Evolutionary conservation across 1,140 invertebrate species (phyloP), one percentile per base, ranked within the genome.

Genomic region (Drosophila micromelanica): DNA sequence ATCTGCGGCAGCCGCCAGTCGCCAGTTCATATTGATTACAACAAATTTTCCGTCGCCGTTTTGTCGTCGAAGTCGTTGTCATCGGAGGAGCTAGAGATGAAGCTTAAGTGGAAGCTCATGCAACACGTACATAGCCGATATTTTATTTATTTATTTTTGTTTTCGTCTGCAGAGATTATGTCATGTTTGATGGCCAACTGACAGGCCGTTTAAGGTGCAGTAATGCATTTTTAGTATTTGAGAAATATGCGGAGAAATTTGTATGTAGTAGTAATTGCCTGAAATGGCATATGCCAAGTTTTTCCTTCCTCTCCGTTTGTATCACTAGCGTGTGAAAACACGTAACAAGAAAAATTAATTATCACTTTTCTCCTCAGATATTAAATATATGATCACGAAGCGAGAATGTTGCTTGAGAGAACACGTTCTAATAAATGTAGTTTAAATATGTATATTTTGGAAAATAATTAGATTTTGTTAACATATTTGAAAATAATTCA

Each of bases 11-110:
- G 82, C 75, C 78, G 75, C 72, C 75, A 71, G 82, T 82, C 84
- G 82, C 82, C 82, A 87, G 82, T 82, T 87, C 84, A 89, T 87
- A 89, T 87, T 87, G 82, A 87, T 87, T 87, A 87, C 82, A 87
- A 87, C 82, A 89, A 87, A 87, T 89, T 89, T 89, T 74, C 61
- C 72, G 84, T 71, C 82, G 82, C 84, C 82, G 70, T 68, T 89
- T 81, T 76, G 76, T 75, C 75, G 78, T 69, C 32, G 32, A 62
- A 46, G 13, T 63, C 48, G 52, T 59, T 13, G 59, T 56, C 57
- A 46, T 61, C 46, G 71, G 12, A 45, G 13, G 42, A 49, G 63
- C 32, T 70, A 38, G 32, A 54, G 57, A 17, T 62, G 67, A 38
- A 62, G 59, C 57, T 54, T 9, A 54, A 70, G 43, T 54, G 49